Percentiles rank a stretch among this genome's conserved stretches.
Conservation (phyloP, 1,140 invertebrate species). For the Neodiprion pinetum region DNA sequence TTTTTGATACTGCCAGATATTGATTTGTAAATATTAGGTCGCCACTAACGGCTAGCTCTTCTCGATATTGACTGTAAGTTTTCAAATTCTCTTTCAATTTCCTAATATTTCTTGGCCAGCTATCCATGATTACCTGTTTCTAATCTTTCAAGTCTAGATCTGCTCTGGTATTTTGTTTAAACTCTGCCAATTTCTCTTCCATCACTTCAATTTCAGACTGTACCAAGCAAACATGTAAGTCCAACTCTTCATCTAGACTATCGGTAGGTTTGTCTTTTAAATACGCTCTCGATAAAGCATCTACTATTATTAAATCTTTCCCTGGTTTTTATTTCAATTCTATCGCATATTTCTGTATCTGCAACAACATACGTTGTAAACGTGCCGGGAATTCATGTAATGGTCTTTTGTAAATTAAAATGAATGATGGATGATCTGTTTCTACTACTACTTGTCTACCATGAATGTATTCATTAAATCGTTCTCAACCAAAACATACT, state of each 20-base stretch:
- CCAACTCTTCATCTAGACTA: conserved; percentile 17
- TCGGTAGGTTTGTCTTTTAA: not conserved
- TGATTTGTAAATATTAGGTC: conserved; percentile 47
- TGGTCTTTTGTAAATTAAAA: conserved; percentile 46
- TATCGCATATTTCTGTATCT: conserved; percentile 44
- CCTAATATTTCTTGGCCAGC: conserved; percentile 51
- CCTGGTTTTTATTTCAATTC: conserved; percentile 43
- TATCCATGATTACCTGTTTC: conserved; percentile 36
- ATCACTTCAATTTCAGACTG: conserved; percentile 25
- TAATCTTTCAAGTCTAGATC: conserved; percentile 36
- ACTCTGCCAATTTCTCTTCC: conserved; percentile 34
- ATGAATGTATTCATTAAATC: conserved; percentile 45
- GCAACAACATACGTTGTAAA: conserved; percentile 46
- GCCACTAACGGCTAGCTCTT: conserved; percentile 45
- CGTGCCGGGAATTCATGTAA: conserved; percentile 44
- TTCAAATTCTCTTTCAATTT: conserved; percentile 33
- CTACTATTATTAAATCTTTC: conserved; percentile 40
- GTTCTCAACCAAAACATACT: conserved; percentile 35
- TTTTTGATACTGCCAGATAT: conserved; percentile 49
- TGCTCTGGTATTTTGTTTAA: conserved; percentile 37
- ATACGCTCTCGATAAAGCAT: conserved; percentile 41
- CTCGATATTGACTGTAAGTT: conserved; percentile 41
- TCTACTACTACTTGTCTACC: conserved; percentile 39
- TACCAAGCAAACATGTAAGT: conserved; percentile 34
- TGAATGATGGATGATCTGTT: conserved; percentile 51